These are phyloP conservation scores for Morpho helenor DNA, from an alignment of 2,888 invertebrate species.

Conservation along the genomic window DNA sequence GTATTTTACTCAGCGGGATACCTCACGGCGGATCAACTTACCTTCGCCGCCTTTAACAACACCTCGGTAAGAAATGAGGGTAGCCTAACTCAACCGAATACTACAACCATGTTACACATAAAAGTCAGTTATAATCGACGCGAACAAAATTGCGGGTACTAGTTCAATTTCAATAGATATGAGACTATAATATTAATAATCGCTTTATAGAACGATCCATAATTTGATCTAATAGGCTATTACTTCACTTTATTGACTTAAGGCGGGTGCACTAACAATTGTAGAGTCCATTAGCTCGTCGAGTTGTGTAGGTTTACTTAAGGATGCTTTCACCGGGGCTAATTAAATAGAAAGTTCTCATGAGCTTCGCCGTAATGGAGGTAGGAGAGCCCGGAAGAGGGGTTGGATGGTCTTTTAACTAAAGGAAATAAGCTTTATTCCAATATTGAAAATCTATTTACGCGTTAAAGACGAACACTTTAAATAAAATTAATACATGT, in stretches of 20 bases:
- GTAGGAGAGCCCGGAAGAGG: slow-evolving; percentile 9
- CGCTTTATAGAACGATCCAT: slow-evolving; percentile 2
- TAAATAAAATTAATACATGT: too few relatives aligned
- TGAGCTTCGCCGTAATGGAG: slow-evolving; percentile 15
- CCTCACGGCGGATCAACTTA: too few relatives aligned
- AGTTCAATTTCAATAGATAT: not conserved
- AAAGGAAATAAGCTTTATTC: slow-evolving; percentile 6
- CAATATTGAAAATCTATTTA: too few relatives aligned
- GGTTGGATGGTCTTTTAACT: slow-evolving; percentile 11
- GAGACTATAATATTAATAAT: slow-evolving; percentile 4
- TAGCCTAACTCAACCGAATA: too few relatives aligned
- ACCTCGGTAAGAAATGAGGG: too few relatives aligned
- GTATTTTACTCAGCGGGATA: too few relatives aligned
- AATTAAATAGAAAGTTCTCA: slow-evolving; percentile 31
- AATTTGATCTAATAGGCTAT: slow-evolving; percentile 14
- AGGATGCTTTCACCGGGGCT: slow-evolving; percentile 28
- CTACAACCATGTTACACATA: too few relatives aligned
- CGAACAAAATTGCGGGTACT: too few relatives aligned
- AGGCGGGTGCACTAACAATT: slow-evolving; percentile 24
- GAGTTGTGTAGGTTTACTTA: slow-evolving; percentile 27
- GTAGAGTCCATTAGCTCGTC: slow-evolving; percentile 24
- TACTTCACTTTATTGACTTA: slow-evolving; percentile 28
- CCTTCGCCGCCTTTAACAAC: too few relatives aligned
- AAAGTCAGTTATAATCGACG: too few relatives aligned
- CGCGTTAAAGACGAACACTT: too few relatives aligned